Evolutionary conservation across 2,113 vertebrate genomes (phyloP), one percentile per base, ranked within the genome.

Genomic region (Sturnus vulgaris): DNA sequence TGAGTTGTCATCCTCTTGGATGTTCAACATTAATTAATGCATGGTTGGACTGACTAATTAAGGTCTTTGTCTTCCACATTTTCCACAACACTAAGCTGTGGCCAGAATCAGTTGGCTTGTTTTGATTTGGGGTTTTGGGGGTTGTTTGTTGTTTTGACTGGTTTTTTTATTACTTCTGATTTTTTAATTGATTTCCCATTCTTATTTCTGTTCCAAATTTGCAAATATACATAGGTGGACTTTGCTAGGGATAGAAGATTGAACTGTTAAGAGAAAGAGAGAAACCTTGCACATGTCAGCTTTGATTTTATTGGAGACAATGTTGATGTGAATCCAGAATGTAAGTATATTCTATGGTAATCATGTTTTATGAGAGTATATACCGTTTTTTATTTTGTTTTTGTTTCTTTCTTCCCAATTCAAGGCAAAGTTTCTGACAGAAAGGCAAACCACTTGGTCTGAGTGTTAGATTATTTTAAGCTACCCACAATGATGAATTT

Each of bases 1-100:
- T 53, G 81, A 90, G 91, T 69, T 95, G 53, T 84, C 77, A 63
- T 95, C 66, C 57, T 91, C 84, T 95, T 87, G 81, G 95, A 96
- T 84, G 94, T 92, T 97, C 76, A 63, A 25, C 90, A 93, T 95
- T 96, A 94, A 97, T 97, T 95, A 96, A 95, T 95, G 93, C 82
- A 70, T 96, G 93, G 60, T 82, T 97, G 92, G 77, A 75, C 61
- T 95, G 79, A 64, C 61, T 96, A 97, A 96, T 97, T 95, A 97
- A 53, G 53, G 82, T 90, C 91, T 95, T 81, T 91, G 39, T 96
- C 94, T 97, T 95, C 92, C 53, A 92, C 31, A 6, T 95, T 93
- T 97, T 93, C 73, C 66, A 76, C 61, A 96, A 90, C 79, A 94
- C 79, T 96, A 84, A 93, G 57, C 78, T 97, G 39, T 88, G 90